Base-by-base conservation (phyloP, 2,888 invertebrate species). In the Aquatica leii region DNA sequence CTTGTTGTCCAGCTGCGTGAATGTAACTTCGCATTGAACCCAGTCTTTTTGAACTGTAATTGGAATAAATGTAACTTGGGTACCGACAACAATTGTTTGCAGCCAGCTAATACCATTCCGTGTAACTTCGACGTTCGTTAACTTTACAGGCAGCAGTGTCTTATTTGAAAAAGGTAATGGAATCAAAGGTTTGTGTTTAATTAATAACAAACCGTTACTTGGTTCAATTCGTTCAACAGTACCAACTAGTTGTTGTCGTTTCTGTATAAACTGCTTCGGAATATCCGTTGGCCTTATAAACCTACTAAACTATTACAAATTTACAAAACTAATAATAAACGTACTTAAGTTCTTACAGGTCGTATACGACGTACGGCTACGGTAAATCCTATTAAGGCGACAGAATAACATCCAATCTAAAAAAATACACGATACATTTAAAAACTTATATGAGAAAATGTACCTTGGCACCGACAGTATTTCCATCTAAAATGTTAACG, bases 361-460 rank as follows among this genome's bases (percentile, higher is more conserved):
- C 84, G 79, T 35, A 85, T 84, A 79, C 81, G 83, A 65, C 84
- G 78, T 52, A 86, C 65, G 6, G 86, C 85, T 49, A 82, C 73
- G 5, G 82, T 75, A 17, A 86, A 75, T 37, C 85, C 83, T 51
- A 82, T 70, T 35, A 84, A 73, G 37, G 85, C 84, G 31, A 86
- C 76, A 3, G 85, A 84, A 76, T 86, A 86, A 48, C 84, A 82
- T n/a, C 84, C 77, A 65, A 84, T 77, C 84, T 86, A 71, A 43
- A 80, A 80, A 62, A 55, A 12, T 53, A 14, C 56, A 15, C 34
- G 21, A 35, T 40, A 43, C 49, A 56, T 35, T 37, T 24, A 14
- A 49, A 9, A 46, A 15, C 55, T 50, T 48, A 62, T 69, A 35
- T 46, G 11, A 48, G 18, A 61, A 8, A 53, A 60, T 62, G 62